Base-by-base conservation (phyloP, 2,113 vertebrate genomes). In the Phylloscopus whistleri region DNA sequence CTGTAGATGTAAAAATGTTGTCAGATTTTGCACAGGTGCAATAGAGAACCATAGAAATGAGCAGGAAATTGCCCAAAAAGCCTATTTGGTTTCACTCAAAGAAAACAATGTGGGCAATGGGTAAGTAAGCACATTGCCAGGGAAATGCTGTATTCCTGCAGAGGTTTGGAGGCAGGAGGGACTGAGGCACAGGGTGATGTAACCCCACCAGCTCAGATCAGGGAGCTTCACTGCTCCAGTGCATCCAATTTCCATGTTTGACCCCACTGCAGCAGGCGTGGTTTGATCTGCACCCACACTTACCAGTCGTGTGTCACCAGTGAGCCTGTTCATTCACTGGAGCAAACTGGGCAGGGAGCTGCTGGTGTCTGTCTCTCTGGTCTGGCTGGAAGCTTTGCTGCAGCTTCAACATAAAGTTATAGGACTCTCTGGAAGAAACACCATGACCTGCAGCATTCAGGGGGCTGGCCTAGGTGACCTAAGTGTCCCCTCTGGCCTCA, bases 391-490 rank as follows among this genome's bases (percentile, higher is more conserved):
- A 78, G 64, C 41, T 93, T 74, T 64, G 20, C 76, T 84, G 64
- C 21, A 92, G 27, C 83, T 21, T 74, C 44, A 53, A 27, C 8
- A 6, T 24, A 11, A 92, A 91, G 41, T 44, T 49, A 31, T 1
- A 30, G 28, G 63, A 33, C 16, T 87, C 35, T 10, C 33, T 84
- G 59, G 22, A 69, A 84, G 62, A 90, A 92, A 77, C 60, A 41
- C 48, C 0, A 0, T 75, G 85, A 95, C 94, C 93, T 92, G 60
- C 62, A 84, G 72, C 68, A 81, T 20, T 56, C 60, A 84, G 59
- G 49, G 90, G 94, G 75, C 39, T 68, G 86, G 60, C 43, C 68
- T 84, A 83, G 93, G 93, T 93, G 95, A 91, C 90, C 94, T 64
- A 78, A 63, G 37, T 22, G 60, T 74, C 85, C 73, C 85, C 80